phyloP scores from a whole-genome alignment of 2,888 invertebrate species.

The Macaria liturata region DNA sequence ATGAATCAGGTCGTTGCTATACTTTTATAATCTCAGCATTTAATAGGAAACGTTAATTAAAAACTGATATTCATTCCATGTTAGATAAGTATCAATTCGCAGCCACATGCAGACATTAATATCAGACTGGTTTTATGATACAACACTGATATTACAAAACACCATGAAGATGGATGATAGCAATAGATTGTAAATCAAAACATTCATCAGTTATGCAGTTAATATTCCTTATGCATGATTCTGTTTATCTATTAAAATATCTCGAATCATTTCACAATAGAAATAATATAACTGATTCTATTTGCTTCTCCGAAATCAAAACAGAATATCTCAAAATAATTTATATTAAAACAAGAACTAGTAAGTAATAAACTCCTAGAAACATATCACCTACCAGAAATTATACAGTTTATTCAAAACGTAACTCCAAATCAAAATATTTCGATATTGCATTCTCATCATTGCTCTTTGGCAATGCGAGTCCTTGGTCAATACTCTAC shows the following conservation, averaged over 20 bases:
- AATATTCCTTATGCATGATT: conserved; percentile 1
- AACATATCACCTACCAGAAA: no score
- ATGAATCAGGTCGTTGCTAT: conserved; percentile 36
- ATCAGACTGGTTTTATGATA: conserved; percentile 10
- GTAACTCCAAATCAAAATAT: no score
- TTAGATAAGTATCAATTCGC: conserved; percentile 11
- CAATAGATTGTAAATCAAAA: conserved; percentile 12
- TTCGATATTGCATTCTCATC: no score
- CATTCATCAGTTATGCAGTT: conserved; percentile 9
- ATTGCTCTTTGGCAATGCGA: conserved; percentile 70
- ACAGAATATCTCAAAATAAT: no score
- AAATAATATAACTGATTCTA: no score
- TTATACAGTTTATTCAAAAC: no score
- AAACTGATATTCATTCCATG: conserved; percentile 10
- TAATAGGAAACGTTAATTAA: conserved; percentile 23
- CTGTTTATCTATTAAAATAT: not conserved
- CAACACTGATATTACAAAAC: conserved; percentile 1
- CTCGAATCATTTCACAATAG: not conserved
- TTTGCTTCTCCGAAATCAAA: no score
- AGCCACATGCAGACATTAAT: conserved; percentile 5
- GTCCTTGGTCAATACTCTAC: conserved; percentile 44
- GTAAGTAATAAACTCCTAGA: no score
- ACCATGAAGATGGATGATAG: conserved; percentile 8
- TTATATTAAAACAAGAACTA: no score
- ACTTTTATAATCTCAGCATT: conserved; percentile 30